Conservation (phyloP, 1,140 invertebrate genomes). For the Archegozetes longisetosus region DNA sequence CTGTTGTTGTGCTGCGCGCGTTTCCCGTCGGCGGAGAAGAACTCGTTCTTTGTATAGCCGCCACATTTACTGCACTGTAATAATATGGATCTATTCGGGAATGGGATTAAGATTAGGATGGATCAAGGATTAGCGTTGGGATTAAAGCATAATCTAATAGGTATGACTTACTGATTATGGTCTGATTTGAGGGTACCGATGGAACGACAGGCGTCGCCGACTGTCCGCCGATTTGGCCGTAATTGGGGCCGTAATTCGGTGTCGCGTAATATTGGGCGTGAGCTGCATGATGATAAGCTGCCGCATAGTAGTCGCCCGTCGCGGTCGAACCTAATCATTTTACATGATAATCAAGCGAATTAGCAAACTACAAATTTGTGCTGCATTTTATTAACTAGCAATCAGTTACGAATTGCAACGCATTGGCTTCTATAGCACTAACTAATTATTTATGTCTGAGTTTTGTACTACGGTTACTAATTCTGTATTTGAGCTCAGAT, state of each 20-base stretch:
- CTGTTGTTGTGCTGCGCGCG: constrained; percentile 4
- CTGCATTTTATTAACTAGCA: too few species aligned
- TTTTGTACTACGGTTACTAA: too few species aligned
- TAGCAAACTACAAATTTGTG: too few species aligned
- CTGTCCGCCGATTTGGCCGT: constrained; percentile 1
- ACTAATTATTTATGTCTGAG: too few species aligned
- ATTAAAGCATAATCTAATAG: not conserved
- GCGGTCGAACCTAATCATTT: constrained; percentile 10
- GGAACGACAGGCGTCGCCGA: not conserved
- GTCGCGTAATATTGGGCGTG: constrained; percentile 7
- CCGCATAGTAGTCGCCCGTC: constrained; percentile 8
- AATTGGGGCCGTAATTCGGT: constrained; percentile 5
- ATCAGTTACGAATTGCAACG: too few species aligned
- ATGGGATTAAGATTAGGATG: not conserved
- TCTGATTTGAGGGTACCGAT: not conserved
- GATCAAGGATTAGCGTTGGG: not conserved
- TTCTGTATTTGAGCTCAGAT: too few species aligned
- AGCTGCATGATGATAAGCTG: not conserved
- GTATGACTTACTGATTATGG: constrained; percentile 1
- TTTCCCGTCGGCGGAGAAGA: not conserved
- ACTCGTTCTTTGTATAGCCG: not conserved
- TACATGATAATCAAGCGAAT: too few species aligned
- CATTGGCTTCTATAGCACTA: too few species aligned
- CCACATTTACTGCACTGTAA: constrained; percentile 11
- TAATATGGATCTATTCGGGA: constrained; percentile 5